Evolutionary conservation across 2,888 invertebrate species (phyloP).

Genomic region (Dryobotodes eremita): DNA sequence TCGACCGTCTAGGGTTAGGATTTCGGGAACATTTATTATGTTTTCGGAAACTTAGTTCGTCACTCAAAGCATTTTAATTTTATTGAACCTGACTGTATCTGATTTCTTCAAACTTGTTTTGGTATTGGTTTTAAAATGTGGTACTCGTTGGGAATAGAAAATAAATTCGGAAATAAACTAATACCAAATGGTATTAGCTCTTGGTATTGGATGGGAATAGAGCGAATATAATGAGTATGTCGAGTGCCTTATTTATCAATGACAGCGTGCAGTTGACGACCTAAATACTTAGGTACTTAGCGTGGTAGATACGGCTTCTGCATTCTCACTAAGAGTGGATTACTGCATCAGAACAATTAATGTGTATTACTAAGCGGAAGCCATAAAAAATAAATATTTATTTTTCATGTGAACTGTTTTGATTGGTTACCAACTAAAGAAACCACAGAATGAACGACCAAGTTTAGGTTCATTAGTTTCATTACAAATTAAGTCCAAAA

Average conservation of each 20-base stretch:
- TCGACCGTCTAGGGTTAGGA: too few species aligned
- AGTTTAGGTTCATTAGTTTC: neutral
- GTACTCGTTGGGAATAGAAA: too few species aligned
- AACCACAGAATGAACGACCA: neutral
- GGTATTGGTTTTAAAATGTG: too few species aligned
- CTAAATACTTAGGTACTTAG: slow-evolving; percentile 35
- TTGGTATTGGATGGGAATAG: too few species aligned
- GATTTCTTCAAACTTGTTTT: too few species aligned
- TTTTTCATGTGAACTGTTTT: slow-evolving; percentile 6
- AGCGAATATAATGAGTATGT: neutral
- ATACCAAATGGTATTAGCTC: too few species aligned
- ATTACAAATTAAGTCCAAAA: neutral
- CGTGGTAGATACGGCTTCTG: slow-evolving; percentile 22
- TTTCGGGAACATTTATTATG: too few species aligned
- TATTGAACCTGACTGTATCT: too few species aligned
- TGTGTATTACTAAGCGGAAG: slow-evolving; percentile 19
- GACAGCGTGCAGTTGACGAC: slow-evolving; percentile 24
- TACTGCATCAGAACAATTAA: slow-evolving; percentile 36
- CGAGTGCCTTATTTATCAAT: slow-evolving; percentile 5
- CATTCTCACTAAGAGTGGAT: slow-evolving; percentile 31
- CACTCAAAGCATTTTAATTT: too few species aligned
- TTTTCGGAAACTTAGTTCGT: too few species aligned
- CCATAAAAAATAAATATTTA: neutral
- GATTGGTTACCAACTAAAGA: neutral
- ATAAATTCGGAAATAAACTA: too few species aligned